Percentiles rank a stretch among this genome's conserved stretches.
Conservation (phyloP, 2,113 vertebrate genomes). For the Antennarius striatus region DNA sequence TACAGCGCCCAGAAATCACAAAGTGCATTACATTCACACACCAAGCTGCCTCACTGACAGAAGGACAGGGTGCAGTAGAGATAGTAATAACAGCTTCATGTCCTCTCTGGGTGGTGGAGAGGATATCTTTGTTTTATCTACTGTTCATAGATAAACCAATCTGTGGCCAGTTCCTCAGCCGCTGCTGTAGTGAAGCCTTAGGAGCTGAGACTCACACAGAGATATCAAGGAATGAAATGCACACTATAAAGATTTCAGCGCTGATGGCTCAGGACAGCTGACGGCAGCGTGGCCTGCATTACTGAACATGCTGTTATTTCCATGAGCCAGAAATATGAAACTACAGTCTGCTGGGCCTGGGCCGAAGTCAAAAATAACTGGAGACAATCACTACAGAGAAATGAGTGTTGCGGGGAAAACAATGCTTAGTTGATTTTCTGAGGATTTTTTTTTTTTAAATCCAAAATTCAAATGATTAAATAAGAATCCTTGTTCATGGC, state of each 20-base stretch:
- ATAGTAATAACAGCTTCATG: slow-evolving; percentile 26
- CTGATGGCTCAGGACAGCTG: slow-evolving; percentile 43
- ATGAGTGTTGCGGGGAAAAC: neutral
- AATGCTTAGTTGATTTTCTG: neutral
- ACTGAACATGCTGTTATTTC: slow-evolving; percentile 22
- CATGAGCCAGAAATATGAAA: slow-evolving; percentile 20
- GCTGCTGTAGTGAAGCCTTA: slow-evolving; percentile 40
- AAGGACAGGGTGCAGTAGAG: slow-evolving; percentile 16
- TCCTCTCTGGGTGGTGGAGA: slow-evolving; percentile 30
- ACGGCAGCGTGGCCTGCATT: slow-evolving; percentile 18
- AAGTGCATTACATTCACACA: slow-evolving; percentile 51
- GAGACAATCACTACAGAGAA: slow-evolving; percentile 6
- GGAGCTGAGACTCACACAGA: slow-evolving; percentile 36
- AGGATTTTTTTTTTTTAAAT: neutral
- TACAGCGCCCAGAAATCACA: slow-evolving; percentile 46
- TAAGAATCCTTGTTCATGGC: neutral
- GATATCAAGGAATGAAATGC: slow-evolving; percentile 43
- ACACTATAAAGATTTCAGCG: slow-evolving; percentile 35
- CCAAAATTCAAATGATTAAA: neutral
- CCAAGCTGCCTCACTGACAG: slow-evolving; percentile 45
- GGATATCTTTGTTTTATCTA: slow-evolving; percentile 37
- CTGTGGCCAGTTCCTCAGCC: slow-evolving; percentile 39
- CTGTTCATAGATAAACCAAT: slow-evolving; percentile 41
- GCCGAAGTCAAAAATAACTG: neutral
- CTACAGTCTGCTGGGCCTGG: neutral